These are phyloP conservation scores for Actenoides lindsayi DNA, from an alignment of 2,113 vertebrate species.

Conservation along the genomic window DNA sequence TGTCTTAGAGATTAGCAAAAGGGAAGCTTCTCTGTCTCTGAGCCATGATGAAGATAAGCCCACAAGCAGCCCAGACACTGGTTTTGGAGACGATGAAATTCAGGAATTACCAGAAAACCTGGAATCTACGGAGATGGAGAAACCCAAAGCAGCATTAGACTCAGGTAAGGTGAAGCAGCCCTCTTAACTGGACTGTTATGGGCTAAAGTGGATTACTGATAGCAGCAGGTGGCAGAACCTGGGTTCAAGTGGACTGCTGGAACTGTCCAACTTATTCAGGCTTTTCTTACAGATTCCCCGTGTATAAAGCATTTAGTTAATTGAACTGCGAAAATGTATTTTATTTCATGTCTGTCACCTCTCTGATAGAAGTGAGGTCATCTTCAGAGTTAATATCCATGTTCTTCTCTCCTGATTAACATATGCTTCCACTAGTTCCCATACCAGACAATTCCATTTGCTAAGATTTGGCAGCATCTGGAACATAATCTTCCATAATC, in stretches of 20 bases:
- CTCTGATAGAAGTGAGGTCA: neutral
- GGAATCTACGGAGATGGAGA: slow-evolving; percentile 84
- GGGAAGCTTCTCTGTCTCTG: slow-evolving; percentile 74
- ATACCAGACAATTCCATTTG: neutral
- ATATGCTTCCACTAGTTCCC: neutral
- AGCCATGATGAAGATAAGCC: slow-evolving; percentile 84
- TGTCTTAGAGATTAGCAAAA: slow-evolving; percentile 92
- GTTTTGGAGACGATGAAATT: slow-evolving; percentile 90
- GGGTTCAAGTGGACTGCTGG: neutral
- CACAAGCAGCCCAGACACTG: slow-evolving; percentile 93
- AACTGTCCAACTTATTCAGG: neutral
- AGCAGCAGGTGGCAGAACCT: neutral
- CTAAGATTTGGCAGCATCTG: neutral
- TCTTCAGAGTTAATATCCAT: neutral
- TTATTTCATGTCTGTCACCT: neutral
- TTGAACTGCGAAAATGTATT: neutral
- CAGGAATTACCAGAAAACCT: slow-evolving; percentile 86
- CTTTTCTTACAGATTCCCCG: neutral
- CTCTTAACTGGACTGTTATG: neutral
- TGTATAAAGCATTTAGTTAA: neutral
- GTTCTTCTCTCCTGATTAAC: neutral
- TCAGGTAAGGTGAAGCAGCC: slow-evolving; percentile 71
- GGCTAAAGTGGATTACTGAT: neutral
- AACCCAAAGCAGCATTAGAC: slow-evolving; percentile 75
- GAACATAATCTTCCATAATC: neutral